Evolutionary conservation across 2,888 invertebrate species (phyloP).

Genomic region (Anagyrus pseudococci): DNA sequence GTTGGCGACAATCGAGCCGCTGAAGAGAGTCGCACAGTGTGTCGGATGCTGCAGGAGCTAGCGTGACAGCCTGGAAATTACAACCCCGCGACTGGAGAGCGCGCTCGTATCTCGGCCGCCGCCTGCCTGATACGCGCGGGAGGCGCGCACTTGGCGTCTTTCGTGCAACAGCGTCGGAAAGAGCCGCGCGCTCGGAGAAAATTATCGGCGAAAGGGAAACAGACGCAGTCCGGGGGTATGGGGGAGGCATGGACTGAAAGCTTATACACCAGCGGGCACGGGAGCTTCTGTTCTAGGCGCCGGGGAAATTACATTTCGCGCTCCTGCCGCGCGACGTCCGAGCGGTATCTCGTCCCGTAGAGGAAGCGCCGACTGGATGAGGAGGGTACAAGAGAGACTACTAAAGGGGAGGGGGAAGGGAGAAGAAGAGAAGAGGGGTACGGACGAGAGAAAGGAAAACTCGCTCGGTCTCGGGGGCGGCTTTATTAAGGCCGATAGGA

Average conservation of each 20-base stretch:
- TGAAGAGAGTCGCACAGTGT: no score
- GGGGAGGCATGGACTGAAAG: no score
- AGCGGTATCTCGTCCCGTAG: conserved; percentile 7
- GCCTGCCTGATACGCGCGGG: conserved; percentile 17
- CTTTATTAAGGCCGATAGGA: conserved; percentile 44
- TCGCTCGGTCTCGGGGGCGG: conserved; percentile 7
- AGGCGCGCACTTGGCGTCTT: conserved; percentile 29
- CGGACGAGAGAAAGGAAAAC: neutral
- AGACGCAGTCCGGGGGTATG: conserved; percentile 2
- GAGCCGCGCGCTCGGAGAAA: conserved; percentile 23
- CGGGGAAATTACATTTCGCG: conserved; percentile 45
- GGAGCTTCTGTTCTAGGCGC: conserved; percentile 28
- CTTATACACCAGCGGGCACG: no score
- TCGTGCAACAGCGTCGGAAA: conserved; percentile 16
- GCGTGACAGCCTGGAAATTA: conserved; percentile 58
- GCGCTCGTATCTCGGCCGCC: conserved; percentile 41
- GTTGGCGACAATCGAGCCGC: no score
- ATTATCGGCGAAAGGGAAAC: conserved; percentile 22
- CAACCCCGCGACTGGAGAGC: conserved; percentile 51
- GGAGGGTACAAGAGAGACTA: no score
- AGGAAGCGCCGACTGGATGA: no score
- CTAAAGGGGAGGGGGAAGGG: conserved; percentile 28
- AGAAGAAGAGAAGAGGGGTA: conserved; percentile 14
- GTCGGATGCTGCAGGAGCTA: no score
- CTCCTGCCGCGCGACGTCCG: conserved; percentile 28